Base-by-base conservation (phyloP, 1,140 invertebrate genomes). In the Hyles vespertilio region DNA sequence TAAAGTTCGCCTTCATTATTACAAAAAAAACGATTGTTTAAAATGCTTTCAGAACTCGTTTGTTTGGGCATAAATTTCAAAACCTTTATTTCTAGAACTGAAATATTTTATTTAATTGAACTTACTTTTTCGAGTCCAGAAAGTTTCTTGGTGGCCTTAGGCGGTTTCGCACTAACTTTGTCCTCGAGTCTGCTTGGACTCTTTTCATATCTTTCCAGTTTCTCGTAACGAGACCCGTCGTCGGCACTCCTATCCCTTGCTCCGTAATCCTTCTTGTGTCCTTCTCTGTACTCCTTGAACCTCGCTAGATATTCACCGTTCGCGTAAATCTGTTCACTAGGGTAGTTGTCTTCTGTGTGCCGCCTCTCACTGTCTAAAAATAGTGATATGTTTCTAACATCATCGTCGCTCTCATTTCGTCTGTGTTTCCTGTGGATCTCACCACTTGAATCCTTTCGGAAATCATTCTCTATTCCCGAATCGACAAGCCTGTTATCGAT, bases 381-480 rank as follows among this genome's bases (percentile, higher is more conserved):
- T 52, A 93, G 72, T 11, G 91, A 92, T 9, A 91, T 93, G 3
- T 92, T 90, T 63, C 92, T 91, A 3, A 92, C 91, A 65, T 94
- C 92, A 63, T 94, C 93, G 65, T 93, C 92, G 59, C 92, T 91
- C 60, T 91, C 91, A 56, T 83, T 71, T 62, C 63, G 69, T 58
- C 71, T 78, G 32, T 77, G 64, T 56, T 75, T 78, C 80, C 71
- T 90, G 67, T 72, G 80, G 47, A 81, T 91, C 72, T 89, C 92
- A 51, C 78, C 93, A 62, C 91, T 93, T 3, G 93, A 93, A 66
- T 95, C 93, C 32, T 93, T 90, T 46, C 93, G 90, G 66, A 94
- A 94, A 69, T 95, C 94, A 65, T 95, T 95, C 76, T 95, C 94
- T 56, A 95, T 95, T 0, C 94, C 94, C 1, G 94, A 95, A 84